phyloP scores from a whole-genome alignment of 2,113 vertebrate genomes.

The Oreochromis aureus region DNA sequence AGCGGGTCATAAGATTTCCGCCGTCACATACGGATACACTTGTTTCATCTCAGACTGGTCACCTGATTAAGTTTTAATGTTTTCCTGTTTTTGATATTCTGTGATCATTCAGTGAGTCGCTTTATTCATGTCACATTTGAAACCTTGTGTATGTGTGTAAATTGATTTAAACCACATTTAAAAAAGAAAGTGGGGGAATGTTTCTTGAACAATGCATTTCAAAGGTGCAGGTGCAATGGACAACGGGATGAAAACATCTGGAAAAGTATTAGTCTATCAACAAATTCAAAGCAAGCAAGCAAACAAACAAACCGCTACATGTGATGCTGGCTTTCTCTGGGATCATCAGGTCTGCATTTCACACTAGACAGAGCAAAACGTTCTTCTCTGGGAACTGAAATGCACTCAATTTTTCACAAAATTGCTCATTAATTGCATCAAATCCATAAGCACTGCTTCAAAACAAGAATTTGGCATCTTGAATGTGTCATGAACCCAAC shows the following conservation, averaged over 20 bases:
- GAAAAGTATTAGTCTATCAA: neutral
- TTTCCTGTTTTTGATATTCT: neutral
- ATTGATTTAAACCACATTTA: neutral
- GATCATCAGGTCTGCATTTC: slow-evolving; percentile 12
- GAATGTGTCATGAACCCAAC: neutral
- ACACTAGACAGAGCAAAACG: neutral
- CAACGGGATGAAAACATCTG: neutral
- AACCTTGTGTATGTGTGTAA: neutral
- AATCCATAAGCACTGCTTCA: neutral
- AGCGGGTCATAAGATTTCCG: slow-evolving; percentile 12
- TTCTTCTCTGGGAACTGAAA: neutral
- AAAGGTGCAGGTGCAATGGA: neutral
- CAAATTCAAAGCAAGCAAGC: neutral
- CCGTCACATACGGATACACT: neutral
- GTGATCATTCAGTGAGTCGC: neutral
- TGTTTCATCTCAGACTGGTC: neutral
- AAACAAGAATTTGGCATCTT: neutral
- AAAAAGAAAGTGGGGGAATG: neutral
- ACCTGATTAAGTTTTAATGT: neutral
- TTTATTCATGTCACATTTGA: neutral
- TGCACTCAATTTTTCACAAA: neutral
- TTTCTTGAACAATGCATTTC: neutral
- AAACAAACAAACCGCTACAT: neutral
- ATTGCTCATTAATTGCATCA: neutral
- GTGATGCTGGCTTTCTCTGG: neutral